A percentile compares a stretch with the other conserved stretches of the same genome.
phyloP scores from a whole-genome alignment of 2,888 invertebrate genomes.

The Campoplex nolae region DNA sequence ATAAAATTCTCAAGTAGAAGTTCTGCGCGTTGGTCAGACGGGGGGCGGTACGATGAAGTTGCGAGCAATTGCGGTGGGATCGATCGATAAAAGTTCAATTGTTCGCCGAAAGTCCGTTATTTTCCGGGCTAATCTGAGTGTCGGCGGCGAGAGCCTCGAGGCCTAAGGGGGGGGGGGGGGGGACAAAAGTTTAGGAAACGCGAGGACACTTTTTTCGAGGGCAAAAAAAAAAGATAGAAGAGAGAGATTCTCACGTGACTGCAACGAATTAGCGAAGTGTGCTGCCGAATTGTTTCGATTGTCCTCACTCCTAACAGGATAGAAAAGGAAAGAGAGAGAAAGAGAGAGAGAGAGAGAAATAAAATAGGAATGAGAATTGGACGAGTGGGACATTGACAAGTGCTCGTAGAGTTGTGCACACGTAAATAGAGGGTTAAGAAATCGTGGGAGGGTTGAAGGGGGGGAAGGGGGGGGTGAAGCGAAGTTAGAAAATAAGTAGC shows the following conservation, averaged over 20 bases:
- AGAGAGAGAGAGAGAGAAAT: not conserved
- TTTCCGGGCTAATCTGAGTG: not conserved
- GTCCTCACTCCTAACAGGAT: conserved; percentile 26
- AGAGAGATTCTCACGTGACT: conserved; percentile 54
- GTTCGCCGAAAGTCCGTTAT: not conserved
- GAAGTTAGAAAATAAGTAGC: conserved; percentile 71
- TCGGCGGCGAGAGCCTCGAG: not conserved
- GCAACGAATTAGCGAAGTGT: conserved; percentile 64
- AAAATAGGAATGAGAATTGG: conserved; percentile 18
- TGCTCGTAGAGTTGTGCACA: conserved; percentile 12
- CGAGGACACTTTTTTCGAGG: not conserved
- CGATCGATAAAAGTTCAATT: not conserved
- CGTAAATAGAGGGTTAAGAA: conserved; percentile 42
- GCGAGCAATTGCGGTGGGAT: not conserved
- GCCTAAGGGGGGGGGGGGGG: not conserved
- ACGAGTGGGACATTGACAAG: conserved; percentile 45
- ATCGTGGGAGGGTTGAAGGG: not conserved
- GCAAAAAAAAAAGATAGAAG: not conserved
- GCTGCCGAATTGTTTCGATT: conserved; percentile 63
- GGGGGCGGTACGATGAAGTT: not conserved
- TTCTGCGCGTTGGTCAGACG: not conserved
- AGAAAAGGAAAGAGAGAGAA: not conserved
- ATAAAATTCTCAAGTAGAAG: not conserved
- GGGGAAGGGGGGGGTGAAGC: not conserved
- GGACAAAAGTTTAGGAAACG: not conserved